Conservation (phyloP, 2,888 invertebrate species). For the Rotaria magnacalcarata region DNA sequence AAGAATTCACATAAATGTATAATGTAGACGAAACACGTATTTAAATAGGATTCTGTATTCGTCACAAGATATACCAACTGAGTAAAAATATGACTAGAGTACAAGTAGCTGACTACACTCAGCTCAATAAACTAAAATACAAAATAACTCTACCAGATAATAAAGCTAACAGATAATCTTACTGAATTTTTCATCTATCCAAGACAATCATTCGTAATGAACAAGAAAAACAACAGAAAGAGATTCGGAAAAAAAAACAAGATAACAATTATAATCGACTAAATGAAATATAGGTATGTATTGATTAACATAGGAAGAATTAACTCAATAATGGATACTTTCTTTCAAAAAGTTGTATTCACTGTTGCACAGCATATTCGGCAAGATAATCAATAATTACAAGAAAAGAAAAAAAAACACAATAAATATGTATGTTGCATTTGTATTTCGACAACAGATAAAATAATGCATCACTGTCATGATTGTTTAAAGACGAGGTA, state of each 20-base stretch:
- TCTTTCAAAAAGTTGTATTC: not conserved
- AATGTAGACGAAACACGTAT: no score
- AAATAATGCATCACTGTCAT: not conserved
- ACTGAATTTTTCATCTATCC: not conserved
- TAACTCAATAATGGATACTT: not conserved
- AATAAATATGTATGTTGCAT: no score
- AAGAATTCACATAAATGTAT: no score
- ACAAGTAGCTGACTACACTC: not conserved
- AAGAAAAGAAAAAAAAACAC: not conserved
- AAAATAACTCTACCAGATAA: not conserved
- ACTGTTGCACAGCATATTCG: not conserved
- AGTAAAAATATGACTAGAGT: slow-evolving; percentile 9
- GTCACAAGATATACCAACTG: not conserved
- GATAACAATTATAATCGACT: not conserved
- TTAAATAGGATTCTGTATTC: not conserved
- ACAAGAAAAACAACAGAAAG: not conserved
- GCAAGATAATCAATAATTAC: not conserved
- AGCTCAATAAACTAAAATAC: not conserved
- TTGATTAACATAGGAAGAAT: not conserved
- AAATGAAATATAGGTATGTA: not conserved
- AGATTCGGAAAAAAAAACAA: not conserved
- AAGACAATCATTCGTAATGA: not conserved
- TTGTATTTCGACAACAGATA: not conserved
- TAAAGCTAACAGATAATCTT: not conserved
- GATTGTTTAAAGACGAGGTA: not conserved